Conservation (phyloP, 2,797 vertebrate species). For the Falco rusticolus region DNA sequence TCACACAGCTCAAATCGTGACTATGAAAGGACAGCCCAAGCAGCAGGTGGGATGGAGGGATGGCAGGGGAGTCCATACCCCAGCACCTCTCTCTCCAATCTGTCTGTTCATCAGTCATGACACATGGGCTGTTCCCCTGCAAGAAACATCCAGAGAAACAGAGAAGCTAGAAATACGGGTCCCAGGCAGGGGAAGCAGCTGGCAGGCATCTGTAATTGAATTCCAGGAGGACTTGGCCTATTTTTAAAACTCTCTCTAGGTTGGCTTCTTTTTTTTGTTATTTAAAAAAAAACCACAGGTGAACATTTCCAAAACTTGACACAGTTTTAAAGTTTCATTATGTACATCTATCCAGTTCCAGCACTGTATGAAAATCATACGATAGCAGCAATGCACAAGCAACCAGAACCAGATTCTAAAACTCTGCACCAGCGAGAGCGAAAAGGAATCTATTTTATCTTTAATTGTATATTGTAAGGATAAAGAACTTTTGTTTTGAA, state of each 20-base stretch:
- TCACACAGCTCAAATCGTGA: constrained; percentile 19
- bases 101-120: constrained; percentile 20
- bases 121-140: constrained; percentile 18
- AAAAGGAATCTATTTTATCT: neutral
- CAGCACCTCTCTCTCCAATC: constrained; percentile 5
- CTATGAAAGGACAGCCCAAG: constrained; percentile 33
- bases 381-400: neutral
- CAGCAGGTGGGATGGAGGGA: constrained; percentile 46
- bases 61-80: neutral
- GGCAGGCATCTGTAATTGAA: constrained; percentile 67
- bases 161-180: neutral
- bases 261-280: neutral
- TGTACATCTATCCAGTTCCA: neutral
- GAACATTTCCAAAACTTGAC: constrained; percentile 35
- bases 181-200: constrained; percentile 58
- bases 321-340: constrained; percentile 33
- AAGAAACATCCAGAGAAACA: constrained; percentile 48
- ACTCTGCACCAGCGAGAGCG: neutral
- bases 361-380: neutral
- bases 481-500: neutral
- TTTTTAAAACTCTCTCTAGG: constrained; percentile 63
- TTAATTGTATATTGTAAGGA: neutral
- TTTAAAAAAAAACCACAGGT: neutral
- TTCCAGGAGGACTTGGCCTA: constrained; percentile 60
- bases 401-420: neutral